A percentile compares a stretch with the other conserved stretches of the same genome.
Conservation (phyloP, 2,888 invertebrate species). For the Hesperia comma region DNA sequence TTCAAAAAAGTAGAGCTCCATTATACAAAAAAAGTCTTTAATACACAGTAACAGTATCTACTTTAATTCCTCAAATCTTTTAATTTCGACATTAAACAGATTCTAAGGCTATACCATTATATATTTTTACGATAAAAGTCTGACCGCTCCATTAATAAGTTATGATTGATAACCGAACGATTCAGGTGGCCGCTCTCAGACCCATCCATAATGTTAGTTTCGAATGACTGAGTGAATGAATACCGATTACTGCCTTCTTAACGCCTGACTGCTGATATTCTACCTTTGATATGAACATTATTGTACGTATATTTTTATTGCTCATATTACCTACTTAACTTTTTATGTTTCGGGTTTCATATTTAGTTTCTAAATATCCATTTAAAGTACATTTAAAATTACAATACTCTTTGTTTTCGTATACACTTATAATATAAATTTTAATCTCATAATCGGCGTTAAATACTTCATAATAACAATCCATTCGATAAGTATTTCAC, state of each 20-base stretch:
- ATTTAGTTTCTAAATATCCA: no score
- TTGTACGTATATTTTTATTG: background rate
- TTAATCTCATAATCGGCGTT: no score
- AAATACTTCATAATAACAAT: no score
- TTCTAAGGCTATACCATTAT: background rate
- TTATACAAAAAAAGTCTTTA: no score
- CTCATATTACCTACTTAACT: background rate
- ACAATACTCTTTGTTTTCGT: no score
- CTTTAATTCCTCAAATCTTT: no score
- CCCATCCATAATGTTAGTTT: constrained; percentile 62
- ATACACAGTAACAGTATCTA: no score
- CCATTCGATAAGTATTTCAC: background rate
- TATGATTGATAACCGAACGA: constrained; percentile 76
- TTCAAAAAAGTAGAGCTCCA: no score
- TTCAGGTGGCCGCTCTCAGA: constrained; percentile 54
- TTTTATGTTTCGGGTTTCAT: background rate
- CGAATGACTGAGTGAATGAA: constrained; percentile 33
- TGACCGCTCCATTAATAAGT: constrained; percentile 72
- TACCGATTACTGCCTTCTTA: constrained; percentile 8
- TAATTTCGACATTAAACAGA: background rate
- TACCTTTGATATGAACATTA: background rate
- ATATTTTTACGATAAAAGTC: constrained; percentile 56
- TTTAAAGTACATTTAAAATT: no score
- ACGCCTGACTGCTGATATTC: constrained; percentile 1
- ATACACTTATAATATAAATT: no score